phyloP scores from a whole-genome alignment of 2,113 vertebrate genomes.

The Motacilla alba region DNA sequence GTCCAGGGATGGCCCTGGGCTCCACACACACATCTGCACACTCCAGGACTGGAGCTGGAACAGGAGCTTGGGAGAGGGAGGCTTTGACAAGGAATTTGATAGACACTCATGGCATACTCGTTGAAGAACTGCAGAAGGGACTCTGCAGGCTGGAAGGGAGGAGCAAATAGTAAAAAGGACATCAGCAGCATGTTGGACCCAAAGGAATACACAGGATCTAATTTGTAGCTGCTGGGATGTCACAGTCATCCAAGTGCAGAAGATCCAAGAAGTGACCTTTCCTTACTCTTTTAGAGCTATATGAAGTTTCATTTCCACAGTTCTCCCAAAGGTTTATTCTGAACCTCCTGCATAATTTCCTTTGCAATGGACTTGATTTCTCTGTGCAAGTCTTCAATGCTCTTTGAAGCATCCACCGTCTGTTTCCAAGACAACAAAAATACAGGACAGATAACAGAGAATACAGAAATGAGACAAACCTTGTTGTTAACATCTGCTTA shows the following conservation, averaged over 20 bases:
- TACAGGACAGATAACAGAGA: background rate
- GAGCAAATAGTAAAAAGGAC: background rate
- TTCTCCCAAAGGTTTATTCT: slow-evolving; percentile 72
- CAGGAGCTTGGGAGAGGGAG: background rate
- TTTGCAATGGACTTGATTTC: slow-evolving; percentile 77
- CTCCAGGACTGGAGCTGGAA: background rate
- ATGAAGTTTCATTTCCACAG: slow-evolving; percentile 80
- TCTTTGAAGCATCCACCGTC: slow-evolving; percentile 84
- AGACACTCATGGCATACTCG: fast-evolving
- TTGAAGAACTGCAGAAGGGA: background rate
- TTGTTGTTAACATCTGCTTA: background rate
- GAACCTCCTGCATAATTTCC: slow-evolving; percentile 58
- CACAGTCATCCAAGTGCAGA: background rate
- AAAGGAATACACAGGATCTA: background rate
- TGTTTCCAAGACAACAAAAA: slow-evolving; percentile 49
- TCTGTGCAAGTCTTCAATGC: slow-evolving; percentile 82
- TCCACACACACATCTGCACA: background rate
- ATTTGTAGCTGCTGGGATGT: background rate
- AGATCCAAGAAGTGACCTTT: background rate
- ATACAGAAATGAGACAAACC: background rate
- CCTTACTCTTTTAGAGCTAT: background rate
- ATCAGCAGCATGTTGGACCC: background rate
- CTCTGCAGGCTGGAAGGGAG: background rate
- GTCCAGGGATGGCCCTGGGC: background rate
- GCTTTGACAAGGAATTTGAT: background rate